A percentile compares a stretch with the other conserved stretches of the same genome.
phyloP scores from a whole-genome alignment of 2,797 vertebrate genomes.

The Eidolon dupreanum region DNA sequence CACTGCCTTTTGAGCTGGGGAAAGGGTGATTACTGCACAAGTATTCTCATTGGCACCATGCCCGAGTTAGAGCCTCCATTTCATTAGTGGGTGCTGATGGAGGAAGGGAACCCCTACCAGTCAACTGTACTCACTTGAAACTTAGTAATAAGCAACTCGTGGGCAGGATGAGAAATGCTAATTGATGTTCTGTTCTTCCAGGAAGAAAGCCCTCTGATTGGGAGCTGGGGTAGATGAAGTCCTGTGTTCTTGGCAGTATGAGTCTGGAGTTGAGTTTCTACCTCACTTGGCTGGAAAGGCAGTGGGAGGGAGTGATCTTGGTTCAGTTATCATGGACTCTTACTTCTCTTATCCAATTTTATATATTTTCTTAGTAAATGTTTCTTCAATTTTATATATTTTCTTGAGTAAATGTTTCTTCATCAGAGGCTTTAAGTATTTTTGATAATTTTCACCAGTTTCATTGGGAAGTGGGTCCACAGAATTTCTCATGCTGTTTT shows the following conservation, averaged over 20 bases:
- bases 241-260: not conserved
- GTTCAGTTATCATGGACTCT: not conserved
- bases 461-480: not conserved
- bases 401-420: not conserved
- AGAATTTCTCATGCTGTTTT: not conserved
- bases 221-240: not conserved
- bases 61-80: not conserved
- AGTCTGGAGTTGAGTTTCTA: not conserved
- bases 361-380: not conserved
- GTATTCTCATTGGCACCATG: not conserved
- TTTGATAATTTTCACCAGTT: not conserved
- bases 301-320: not conserved
- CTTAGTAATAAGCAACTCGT: not conserved
- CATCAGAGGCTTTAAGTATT: not conserved
- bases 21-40: not conserved
- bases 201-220: not conserved
- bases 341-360: not conserved
- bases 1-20: not conserved
- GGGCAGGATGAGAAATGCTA: not conserved
- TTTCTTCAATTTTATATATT: not conserved
- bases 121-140: not conserved
- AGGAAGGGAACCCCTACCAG: not conserved
- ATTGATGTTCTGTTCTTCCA: not conserved
- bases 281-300: not conserved
- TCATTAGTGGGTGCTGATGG: not conserved